Percentiles rank a stretch among this genome's conserved stretches.
phyloP scores from a whole-genome alignment of 2,888 invertebrate species.

The Rosalia funebris region DNA sequence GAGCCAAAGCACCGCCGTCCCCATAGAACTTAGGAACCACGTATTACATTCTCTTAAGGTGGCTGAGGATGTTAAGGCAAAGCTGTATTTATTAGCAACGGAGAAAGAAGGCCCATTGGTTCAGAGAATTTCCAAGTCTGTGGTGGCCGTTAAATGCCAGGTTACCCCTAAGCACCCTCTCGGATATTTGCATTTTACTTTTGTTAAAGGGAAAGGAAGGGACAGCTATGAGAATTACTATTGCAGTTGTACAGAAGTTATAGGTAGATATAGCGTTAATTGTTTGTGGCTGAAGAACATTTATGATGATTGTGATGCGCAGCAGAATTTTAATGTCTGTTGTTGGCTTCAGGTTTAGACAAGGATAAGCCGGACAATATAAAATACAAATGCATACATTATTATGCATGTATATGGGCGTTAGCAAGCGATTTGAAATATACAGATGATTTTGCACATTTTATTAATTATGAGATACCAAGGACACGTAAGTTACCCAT shows the following conservation, averaged over 20 bases:
- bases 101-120: constrained; percentile 73
- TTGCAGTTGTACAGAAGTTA: constrained; percentile 52
- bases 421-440: constrained; percentile 74
- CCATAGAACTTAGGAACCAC: constrained; percentile 71
- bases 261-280: no score
- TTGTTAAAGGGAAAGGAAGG: constrained; percentile 66
- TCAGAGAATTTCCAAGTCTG: constrained; percentile 75
- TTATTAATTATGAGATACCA: constrained; percentile 64
- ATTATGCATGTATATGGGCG: constrained; percentile 77
- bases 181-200: constrained; percentile 76
- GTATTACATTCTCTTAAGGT: constrained; percentile 68
- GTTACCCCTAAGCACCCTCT: constrained; percentile 73
- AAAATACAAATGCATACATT: constrained; percentile 71
- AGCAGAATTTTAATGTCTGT: constrained; percentile 3
- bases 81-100: constrained; percentile 70
- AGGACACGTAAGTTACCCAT: constrained; percentile 31
- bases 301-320: no score
- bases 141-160: constrained; percentile 78
- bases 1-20: constrained; percentile 71
- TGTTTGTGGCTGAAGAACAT: no score
- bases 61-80: constrained; percentile 69
- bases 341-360: constrained; percentile 36
- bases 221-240: constrained; percentile 62
- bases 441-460: constrained; percentile 71
- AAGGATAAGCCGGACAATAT: constrained; percentile 32